A percentile compares a stretch with the other conserved stretches of the same genome.
Evolutionary conservation across 2,113 vertebrate species (phyloP).

Genomic region (Herpailurus yagouaroundi): DNA sequence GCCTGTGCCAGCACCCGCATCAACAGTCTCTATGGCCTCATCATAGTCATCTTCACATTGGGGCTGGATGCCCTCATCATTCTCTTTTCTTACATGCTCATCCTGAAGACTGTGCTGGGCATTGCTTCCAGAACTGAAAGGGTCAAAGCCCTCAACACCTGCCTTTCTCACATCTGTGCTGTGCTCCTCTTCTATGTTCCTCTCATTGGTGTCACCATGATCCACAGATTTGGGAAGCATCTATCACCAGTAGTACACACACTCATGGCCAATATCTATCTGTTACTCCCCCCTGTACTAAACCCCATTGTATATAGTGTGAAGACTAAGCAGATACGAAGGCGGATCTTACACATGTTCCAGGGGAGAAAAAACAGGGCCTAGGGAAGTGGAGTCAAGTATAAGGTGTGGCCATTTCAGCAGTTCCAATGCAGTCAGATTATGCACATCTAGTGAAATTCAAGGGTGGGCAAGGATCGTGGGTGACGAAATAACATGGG

Average conservation of each 20-base stretch:
- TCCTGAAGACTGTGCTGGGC: constrained; percentile 60
- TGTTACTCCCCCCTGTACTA: constrained; percentile 61
- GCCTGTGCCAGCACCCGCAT: constrained; percentile 39
- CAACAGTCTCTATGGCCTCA: constrained; percentile 68
- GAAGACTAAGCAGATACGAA: constrained; percentile 68
- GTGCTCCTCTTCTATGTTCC: constrained; percentile 72
- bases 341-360: constrained; percentile 13
- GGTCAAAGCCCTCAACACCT: constrained; percentile 56
- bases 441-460: neutral
- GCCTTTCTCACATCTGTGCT: constrained; percentile 72
- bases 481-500: neutral
- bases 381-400: neutral
- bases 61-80: constrained; percentile 61
- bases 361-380: neutral
- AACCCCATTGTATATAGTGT: constrained; percentile 74
- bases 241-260: neutral
- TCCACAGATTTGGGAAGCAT: constrained; percentile 66
- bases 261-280: constrained; percentile 63
- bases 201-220: constrained; percentile 56
- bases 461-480: neutral
- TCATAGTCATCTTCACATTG: neutral
- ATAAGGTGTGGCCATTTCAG: neutral
- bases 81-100: constrained; percentile 65
- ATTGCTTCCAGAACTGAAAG: constrained; percentile 3
- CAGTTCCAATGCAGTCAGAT: neutral